Base-by-base conservation (phyloP, 2,797 vertebrate species). In the Bovichtus diacanthus region DNA sequence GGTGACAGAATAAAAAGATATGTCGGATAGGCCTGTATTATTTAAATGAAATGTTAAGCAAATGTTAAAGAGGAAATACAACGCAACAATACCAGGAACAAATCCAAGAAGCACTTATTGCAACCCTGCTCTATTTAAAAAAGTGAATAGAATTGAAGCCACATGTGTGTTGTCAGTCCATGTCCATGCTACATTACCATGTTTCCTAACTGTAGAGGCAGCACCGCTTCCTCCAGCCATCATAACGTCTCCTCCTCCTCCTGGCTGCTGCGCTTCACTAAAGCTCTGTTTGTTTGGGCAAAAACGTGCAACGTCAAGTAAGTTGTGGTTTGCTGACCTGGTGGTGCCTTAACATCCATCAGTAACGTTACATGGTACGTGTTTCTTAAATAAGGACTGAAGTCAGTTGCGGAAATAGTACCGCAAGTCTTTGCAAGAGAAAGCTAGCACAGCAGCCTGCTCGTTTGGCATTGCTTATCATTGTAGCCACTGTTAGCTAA, bases 291-390 rank as follows among this genome's bases (percentile, higher is more conserved):
- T 44, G 16, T 19, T 6, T 6, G 6, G 6, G 5, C 6, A 12
- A 11, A 5, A 10, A 34, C 13, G 18, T 4, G 5, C 1, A 1
- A 38, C 50, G 36, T 43, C 9, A 81, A 49, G 88, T 88, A 83
- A 84, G 83, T 85, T 39, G 25, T 53, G 27, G 1, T 15, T n/a
- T 15, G 64, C 79, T n/a, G 69, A 8, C 11, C 16, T 2, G 19
- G 13, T 3, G 21, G 2, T 39, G 70, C 0, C 18, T 66, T 25
- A 36, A 29, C 19, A 0, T 34, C 38, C 43, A 1, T 5, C 9
- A 19, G 0, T 67, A 13, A 36, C 21, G 31, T 31, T 36, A 8
- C 19, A 65, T 31, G 70, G 66, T 77, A 70, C 12, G 70, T 80
- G 60, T 59, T 18, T 29, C 3, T 27, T 8, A 6, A 18, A 16